These are phyloP conservation scores for Torymus tubicola DNA, from an alignment of 2,888 invertebrate genomes.

Conservation along the genomic window DNA sequence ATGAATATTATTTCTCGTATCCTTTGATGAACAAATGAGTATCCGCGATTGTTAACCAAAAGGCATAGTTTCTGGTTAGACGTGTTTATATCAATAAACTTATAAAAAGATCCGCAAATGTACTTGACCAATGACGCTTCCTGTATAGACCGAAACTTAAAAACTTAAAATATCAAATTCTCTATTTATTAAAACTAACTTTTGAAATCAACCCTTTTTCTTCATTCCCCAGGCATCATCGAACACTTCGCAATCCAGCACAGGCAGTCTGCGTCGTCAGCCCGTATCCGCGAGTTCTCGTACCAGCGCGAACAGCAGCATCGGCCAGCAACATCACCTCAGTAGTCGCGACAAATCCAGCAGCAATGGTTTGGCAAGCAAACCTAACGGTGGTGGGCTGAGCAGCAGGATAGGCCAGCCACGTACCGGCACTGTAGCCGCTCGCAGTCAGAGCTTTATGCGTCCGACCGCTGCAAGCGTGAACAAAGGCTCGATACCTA, in stretches of 20 bases:
- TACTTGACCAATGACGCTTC: too few species aligned
- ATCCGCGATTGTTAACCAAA: too few species aligned
- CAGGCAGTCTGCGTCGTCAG: conserved; percentile 20
- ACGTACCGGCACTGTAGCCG: conserved; percentile 59
- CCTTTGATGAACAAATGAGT: too few species aligned
- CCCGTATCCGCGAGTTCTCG: conserved; percentile 69
- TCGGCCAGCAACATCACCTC: conserved; percentile 68
- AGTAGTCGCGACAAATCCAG: conserved; percentile 49
- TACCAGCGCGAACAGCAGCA: conserved; percentile 76
- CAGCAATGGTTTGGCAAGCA: conserved; percentile 56
- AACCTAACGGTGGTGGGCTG: conserved; percentile 8
- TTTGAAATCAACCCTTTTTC: conserved; percentile 7
- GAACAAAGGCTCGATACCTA: conserved; percentile 80
- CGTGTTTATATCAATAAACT: too few species aligned
- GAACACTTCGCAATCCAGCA: conserved; percentile 51
- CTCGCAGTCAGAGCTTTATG: conserved; percentile 82
- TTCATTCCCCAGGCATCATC: conserved; percentile 54
- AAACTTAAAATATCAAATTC: too few species aligned
- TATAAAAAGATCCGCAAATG: too few species aligned
- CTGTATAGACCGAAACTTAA: too few species aligned
- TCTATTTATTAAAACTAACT: too few species aligned
- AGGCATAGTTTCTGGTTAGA: too few species aligned
- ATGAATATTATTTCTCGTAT: too few species aligned
- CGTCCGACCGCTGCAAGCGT: conserved; percentile 91
- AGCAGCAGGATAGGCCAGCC: conserved; percentile 69